phyloP scores from a whole-genome alignment of 1,140 invertebrate species.

The Drosophila auraria region DNA sequence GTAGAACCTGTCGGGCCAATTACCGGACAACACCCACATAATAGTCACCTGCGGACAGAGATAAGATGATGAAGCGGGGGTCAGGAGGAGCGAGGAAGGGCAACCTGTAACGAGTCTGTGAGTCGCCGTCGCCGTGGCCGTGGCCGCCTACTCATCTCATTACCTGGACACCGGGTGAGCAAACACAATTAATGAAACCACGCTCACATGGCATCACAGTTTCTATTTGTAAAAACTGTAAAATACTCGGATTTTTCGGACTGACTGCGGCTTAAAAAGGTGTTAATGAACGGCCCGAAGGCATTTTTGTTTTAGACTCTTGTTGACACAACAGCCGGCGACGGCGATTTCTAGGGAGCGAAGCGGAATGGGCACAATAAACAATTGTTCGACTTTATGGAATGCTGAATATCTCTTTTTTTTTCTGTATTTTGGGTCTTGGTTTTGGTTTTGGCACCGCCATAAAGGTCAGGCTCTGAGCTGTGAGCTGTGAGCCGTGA shows the following conservation, averaged over 20 bases:
- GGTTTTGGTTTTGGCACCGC: conserved; percentile 17
- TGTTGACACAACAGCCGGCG: conserved; percentile 70
- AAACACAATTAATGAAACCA: conserved; percentile 80
- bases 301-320: conserved; percentile 71
- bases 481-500: conserved; percentile 7
- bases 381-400: conserved; percentile 70
- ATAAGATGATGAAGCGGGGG: background rate
- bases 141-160: conserved; percentile 59
- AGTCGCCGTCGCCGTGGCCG: conserved; percentile 17
- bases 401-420: conserved; percentile 50
- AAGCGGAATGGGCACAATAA: conserved; percentile 51
- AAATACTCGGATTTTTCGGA: conserved; percentile 48
- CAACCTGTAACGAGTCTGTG: conserved; percentile 68
- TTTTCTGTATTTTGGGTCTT: background rate
- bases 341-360: conserved; percentile 48
- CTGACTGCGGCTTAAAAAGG: conserved; percentile 63
- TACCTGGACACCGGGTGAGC: conserved; percentile 60
- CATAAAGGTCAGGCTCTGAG: conserved; percentile 61
- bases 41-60: conserved; percentile 15
- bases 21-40: conserved; percentile 58
- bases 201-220: conserved; percentile 72
- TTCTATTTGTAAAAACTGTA: conserved; percentile 59
- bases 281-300: conserved; percentile 78
- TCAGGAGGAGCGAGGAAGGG: conserved; percentile 7
- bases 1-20: conserved; percentile 63